These are phyloP conservation scores for Sinocyclocheilus maitianheensis DNA, from an alignment of 2,113 vertebrate species.

Conservation along the genomic window DNA sequence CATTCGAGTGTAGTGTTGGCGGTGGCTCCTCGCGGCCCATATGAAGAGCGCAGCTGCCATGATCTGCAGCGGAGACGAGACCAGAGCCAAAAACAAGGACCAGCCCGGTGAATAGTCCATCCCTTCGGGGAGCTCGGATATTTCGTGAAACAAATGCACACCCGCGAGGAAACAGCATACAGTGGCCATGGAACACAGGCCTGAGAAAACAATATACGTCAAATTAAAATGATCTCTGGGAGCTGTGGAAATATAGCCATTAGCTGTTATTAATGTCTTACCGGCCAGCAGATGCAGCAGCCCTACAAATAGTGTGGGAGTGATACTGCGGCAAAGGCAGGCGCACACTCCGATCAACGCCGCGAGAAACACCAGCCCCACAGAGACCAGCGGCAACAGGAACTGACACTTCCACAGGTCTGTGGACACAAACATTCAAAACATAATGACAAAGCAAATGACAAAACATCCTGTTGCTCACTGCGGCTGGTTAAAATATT, in stretches of 20 bases:
- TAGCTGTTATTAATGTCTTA: conserved; percentile 60
- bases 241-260: background rate
- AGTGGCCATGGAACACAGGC: conserved; percentile 86
- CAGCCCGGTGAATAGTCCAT: conserved; percentile 85
- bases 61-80: conserved; percentile 91
- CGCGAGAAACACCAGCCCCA: conserved; percentile 91
- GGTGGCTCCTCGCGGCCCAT: conserved; percentile 92
- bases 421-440: conserved; percentile 59
- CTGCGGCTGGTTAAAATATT: background rate
- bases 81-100: conserved; percentile 96
- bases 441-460: background rate
- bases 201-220: conserved; percentile 64
- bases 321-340: conserved; percentile 92
- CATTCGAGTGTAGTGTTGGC: conserved; percentile 89
- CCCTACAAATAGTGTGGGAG: conserved; percentile 87
- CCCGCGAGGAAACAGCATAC: conserved; percentile 90
- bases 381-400: conserved; percentile 89
- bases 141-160: conserved; percentile 82
- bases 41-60: conserved; percentile 96
- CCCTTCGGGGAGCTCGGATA: conserved; percentile 64
- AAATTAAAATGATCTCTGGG: background rate
- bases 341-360: conserved; percentile 90
- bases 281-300: conserved; percentile 92
- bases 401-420: conserved; percentile 95
- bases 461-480: background rate